phyloP scores from a whole-genome alignment of 2,888 invertebrate genomes.

The Brachycybe producta region DNA sequence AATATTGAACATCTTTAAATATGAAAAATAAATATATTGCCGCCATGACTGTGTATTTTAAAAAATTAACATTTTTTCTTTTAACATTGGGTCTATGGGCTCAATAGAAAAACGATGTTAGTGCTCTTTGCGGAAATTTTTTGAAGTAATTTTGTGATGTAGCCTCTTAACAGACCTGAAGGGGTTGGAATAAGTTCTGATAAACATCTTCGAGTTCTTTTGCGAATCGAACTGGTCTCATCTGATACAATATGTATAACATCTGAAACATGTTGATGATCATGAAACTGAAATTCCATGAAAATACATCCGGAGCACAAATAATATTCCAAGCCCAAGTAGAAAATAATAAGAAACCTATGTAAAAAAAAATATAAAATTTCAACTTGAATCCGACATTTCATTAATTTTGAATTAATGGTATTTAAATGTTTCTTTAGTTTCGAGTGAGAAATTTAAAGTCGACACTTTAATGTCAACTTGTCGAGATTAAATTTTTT shows the following conservation, averaged over 20 bases:
- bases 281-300: constrained; percentile 74
- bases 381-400: neutral
- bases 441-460: no score
- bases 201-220: constrained; percentile 71
- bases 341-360: constrained; percentile 64
- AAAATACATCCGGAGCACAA: constrained; percentile 73
- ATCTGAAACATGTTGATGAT: constrained; percentile 66
- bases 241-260: constrained; percentile 63
- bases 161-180: constrained; percentile 49
- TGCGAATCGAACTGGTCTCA: constrained; percentile 70
- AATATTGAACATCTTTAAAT: no score
- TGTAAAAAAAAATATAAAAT: constrained; percentile 21
- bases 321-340: constrained; percentile 84
- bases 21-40: no score
- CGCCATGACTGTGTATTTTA: no score
- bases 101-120: no score
- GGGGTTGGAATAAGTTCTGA: constrained; percentile 62
- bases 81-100: no score
- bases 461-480: no score
- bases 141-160: no score
- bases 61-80: no score
- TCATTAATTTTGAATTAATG: constrained; percentile 1
- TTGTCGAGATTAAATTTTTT: no score
- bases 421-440: no score
- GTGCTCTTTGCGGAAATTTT: no score